Base-by-base conservation (phyloP, 2,888 invertebrate species). In the Patella caerulea region DNA sequence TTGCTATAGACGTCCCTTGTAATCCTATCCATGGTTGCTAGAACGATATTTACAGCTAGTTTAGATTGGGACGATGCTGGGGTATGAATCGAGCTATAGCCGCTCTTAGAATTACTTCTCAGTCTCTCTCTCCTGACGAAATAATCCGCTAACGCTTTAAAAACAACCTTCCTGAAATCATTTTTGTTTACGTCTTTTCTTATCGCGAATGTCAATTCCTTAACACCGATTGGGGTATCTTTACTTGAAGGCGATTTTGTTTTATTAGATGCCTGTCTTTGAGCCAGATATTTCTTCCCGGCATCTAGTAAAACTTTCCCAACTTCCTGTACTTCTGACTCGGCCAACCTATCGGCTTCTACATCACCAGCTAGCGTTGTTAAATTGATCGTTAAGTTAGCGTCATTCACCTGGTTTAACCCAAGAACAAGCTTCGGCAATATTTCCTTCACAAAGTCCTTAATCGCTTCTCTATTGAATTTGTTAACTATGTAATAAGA, bases 401-500 rank as follows among this genome's bases (percentile, higher is more conserved):
- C 24, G 3, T 24, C 24, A n/a, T 65, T 74, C 2, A 72, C 74
- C 2, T 53, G 24, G n/a, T 72, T 59, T 17, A 79, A 73, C 24
- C 70, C 71, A 19, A 29, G 56, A 15, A 54, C 52, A 11, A 80
- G 54, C 71, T 75, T 72, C 24, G 71, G 34, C 14, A 76, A 75
- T 17, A 78, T 55, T 2, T 74, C 74, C 3, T 55, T 29, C 4
- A 75, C 75, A 14, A 75, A 75, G 45, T 71, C 55, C 29, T 73
- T 74, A 4, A 80, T 74, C 24, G 79, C 54, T 29, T 80, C 76
- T 24, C 54, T 56, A 11, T 74, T 24, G 7, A 75, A 71, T 69
- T 79, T 76, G 69, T 72, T 69, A 7, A 75, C 55, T 34, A 71
- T 56, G 52, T 81, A 75, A 19, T 81, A 82, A 4, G 81, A 80